Evolutionary conservation across 2,797 vertebrate species (phyloP).

Genomic region (Prionace glauca): DNA sequence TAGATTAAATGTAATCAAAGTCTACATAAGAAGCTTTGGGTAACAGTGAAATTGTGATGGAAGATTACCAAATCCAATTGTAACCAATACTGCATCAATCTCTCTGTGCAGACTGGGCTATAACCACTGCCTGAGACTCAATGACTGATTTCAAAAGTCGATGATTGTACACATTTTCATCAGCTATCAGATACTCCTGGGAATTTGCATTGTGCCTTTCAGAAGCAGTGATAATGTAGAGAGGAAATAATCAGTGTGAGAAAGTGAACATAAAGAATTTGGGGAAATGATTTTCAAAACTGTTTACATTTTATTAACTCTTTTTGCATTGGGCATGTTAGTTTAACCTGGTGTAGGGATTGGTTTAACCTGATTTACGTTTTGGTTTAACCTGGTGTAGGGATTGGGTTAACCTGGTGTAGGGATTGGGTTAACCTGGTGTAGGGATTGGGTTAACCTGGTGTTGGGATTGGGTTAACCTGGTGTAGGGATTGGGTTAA

Average conservation of each 20-base stretch:
- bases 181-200: neutral
- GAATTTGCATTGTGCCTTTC: neutral
- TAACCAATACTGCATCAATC: neutral
- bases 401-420: too few species aligned
- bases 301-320: slow-evolving; percentile 26
- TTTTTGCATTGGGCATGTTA: neutral
- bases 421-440: too few species aligned
- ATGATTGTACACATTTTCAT: neutral
- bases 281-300: slow-evolving; percentile 8
- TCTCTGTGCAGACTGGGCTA: neutral
- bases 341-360: too few species aligned
- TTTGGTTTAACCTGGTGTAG: too few species aligned
- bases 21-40: neutral
- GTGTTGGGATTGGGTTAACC: too few species aligned
- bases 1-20: neutral
- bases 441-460: too few species aligned
- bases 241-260: too few species aligned
- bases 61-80: neutral
- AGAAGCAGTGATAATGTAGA: neutral
- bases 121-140: neutral
- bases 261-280: neutral
- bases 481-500: neutral
- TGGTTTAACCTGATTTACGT: neutral
- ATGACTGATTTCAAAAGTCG: neutral
- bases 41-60: neutral